phyloP scores from a whole-genome alignment of 2,888 invertebrate genomes.

The Acanthosoma haemorrhoidale region DNA sequence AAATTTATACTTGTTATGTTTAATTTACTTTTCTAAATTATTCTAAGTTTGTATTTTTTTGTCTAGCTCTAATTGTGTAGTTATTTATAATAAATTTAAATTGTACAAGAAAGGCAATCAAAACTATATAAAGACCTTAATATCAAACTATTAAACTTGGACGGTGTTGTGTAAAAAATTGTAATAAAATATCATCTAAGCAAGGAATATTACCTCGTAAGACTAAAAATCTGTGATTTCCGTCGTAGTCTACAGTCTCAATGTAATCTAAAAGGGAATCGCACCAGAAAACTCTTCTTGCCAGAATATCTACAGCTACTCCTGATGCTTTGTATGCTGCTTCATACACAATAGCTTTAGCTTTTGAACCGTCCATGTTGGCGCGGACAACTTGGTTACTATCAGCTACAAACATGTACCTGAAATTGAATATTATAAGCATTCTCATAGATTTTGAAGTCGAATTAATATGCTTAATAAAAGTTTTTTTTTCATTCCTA shows the following conservation, averaged over 20 bases:
- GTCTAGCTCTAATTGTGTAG: too few relatives aligned
- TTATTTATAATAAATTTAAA: neutral
- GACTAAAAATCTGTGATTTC: slow-evolving; percentile 71
- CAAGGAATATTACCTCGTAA: slow-evolving; percentile 52
- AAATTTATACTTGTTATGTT: too few relatives aligned
- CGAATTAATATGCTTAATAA: too few relatives aligned
- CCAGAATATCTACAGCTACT: slow-evolving; percentile 83
- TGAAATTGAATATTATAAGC: slow-evolving; percentile 38
- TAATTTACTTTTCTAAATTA: too few relatives aligned
- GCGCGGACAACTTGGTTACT: slow-evolving; percentile 77
- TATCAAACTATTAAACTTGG: neutral
- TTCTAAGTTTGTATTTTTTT: too few relatives aligned
- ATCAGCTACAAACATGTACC: slow-evolving; percentile 77
- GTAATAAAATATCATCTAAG: neutral
- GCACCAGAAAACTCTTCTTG: slow-evolving; percentile 90
- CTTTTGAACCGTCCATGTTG: slow-evolving; percentile 89
- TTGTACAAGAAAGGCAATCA: neutral
- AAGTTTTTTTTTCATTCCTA: too few relatives aligned
- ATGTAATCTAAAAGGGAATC: slow-evolving; percentile 92
- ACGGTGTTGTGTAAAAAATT: neutral
- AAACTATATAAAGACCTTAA: neutral
- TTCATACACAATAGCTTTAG: slow-evolving; percentile 77
- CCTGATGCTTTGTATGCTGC: slow-evolving; percentile 92
- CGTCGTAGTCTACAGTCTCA: slow-evolving; percentile 91
- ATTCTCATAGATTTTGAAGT: neutral